phyloP scores from a whole-genome alignment of 2,888 invertebrate genomes.

The Pristionchus fissidentatus region DNA sequence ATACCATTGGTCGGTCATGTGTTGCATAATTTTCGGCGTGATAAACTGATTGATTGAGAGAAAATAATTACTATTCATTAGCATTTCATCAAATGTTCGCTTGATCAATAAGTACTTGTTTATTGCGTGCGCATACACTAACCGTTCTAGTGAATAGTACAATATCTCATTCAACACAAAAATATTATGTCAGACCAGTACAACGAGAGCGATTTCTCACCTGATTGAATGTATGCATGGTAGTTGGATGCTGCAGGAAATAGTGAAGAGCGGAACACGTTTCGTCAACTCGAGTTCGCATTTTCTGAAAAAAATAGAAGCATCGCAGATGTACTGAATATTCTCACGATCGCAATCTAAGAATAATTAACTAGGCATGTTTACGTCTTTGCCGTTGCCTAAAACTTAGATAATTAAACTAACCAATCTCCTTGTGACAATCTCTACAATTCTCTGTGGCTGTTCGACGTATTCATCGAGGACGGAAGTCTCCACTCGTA shows the following conservation, averaged over 20 bases:
- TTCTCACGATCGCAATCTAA: too few species aligned
- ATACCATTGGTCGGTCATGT: background rate
- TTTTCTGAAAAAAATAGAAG: slow-evolving; percentile 38
- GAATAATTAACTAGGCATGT: too few species aligned
- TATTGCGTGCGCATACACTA: too few species aligned
- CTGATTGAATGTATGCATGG: background rate
- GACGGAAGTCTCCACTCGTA: slow-evolving; percentile 4
- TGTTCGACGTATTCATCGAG: slow-evolving; percentile 39
- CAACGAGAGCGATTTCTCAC: background rate
- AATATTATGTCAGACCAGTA: background rate
- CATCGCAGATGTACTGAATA: too few species aligned
- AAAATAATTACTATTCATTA: background rate
- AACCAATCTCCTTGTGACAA: slow-evolving; percentile 1
- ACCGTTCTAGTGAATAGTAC: too few species aligned
- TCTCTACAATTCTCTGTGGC: background rate
- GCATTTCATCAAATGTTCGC: background rate
- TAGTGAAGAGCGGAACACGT: slow-evolving; percentile 26
- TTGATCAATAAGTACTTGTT: too few species aligned
- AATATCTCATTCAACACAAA: too few species aligned
- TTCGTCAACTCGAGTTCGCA: background rate
- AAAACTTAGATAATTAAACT: background rate
- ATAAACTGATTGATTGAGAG: background rate
- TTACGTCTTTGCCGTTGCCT: background rate
- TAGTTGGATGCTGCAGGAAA: slow-evolving; percentile 35
- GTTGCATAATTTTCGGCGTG: background rate